Base-by-base conservation (phyloP, 1,140 invertebrate species). In the Rhynchophorus ferrugineus region DNA sequence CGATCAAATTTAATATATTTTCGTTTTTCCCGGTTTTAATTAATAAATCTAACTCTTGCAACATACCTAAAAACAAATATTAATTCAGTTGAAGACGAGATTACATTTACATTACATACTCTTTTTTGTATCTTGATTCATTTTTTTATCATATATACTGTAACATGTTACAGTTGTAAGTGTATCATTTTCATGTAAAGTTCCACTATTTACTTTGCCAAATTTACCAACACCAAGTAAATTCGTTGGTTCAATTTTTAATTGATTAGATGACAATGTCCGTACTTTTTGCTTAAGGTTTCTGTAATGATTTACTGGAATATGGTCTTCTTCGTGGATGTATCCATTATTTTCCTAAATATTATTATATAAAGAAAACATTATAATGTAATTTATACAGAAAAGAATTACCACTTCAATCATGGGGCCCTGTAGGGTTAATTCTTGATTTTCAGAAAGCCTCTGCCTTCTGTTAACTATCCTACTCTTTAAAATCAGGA, bases 181-280 rank as follows among this genome's bases (percentile, higher is more conserved):
- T 34, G 58, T 62, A 1, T 69, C 68, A 51, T 82, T 77, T 59
- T 79, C 80, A 48, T 78, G 71, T 1, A 87, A 72, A 37, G 72
- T 77, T 0, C 82, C 84, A 51, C 71, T 79, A 19, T 83, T 80
- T 13, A 90, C 79, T 39, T 80, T 79, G 0, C 87, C 87, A 70
- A 85, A 91, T 57, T 76, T 77, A 16, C 87, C 87, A n/a, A 81
- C 69, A 1, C 82, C 81, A 22, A 86, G 69, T n/a, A 86, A 64
- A 59, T 80, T 73, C 11, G 76, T 75, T 1, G 78, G 75, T 60
- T 85, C 81, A 14, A 87, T 73, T 20, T 80, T 80, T 36, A 90
- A 64, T 39, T 78, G 74, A 63, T 80, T 83, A 38, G 78, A 75
- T 0, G 86, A 82, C 66, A 89, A 81, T 49, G 78, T 83, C 77